Base-by-base conservation (phyloP, 2,113 vertebrate genomes). In the Percopsis transmontana region DNA sequence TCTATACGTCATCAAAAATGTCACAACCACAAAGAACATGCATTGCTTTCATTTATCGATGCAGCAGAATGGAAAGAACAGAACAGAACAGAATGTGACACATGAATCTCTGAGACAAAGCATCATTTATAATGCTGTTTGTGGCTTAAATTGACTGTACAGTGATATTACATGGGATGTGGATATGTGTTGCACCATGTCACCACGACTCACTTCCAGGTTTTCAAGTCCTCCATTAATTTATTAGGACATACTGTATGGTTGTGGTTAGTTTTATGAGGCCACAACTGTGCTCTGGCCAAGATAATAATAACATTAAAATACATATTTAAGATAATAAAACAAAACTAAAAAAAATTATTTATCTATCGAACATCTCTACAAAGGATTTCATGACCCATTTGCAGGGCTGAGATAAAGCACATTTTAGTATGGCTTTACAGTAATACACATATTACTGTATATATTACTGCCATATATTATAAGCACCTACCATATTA, bases 1-100 rank as follows among this genome's bases (percentile, higher is more conserved):
- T 64, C 53, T n/a, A n/a, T n/a, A 59, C 23, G 69, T 73, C 78
- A 59, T 79, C 68, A 74, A 21, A 66, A 42, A 67, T 19, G 55
- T 77, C 39, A 61, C 48, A 55, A 45, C 51, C 16, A 33, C 19
- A 16, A 38, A n/a, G 8, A 23, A 57, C 38, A 9, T 74, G 40
- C 47, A 51, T 19, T 39, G 50, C 8, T 18, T 53, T 61, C 44
- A 2, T 56, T 10, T 38, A 1, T 42, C 40, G 70, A 58, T 16
- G 33, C 8, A 11, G 41, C 5, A 2, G 40, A 68, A 24, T 21
- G n/a, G 7, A 2, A 14, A 21, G n/a, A 16, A 33, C 16, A 10
- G 23, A 38, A 50, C 44, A 20, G 19, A 14, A 45, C 16, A n/a
- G 33, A n/a, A n/a, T n/a, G n/a, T n/a, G n/a, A n/a, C n/a, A n/a